Percentiles rank a stretch among this genome's conserved stretches.
Conservation (phyloP, 2,888 invertebrate species). For the Digitonthophagus gazella region DNA sequence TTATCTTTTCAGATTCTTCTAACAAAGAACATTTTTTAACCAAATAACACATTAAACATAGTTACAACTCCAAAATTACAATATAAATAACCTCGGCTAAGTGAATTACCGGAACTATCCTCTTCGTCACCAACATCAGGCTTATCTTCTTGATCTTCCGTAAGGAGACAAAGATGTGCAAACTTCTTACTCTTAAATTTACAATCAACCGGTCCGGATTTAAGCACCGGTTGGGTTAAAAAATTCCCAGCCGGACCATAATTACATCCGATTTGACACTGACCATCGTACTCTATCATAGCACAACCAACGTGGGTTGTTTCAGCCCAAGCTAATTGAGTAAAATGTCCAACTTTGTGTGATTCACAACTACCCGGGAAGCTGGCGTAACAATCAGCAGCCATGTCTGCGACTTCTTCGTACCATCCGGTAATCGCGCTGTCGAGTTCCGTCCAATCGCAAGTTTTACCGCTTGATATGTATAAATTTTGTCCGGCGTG, state of each 20-base stretch:
- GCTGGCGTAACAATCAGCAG: background rate
- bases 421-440: conserved; percentile 7
- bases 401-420: conserved; percentile 14
- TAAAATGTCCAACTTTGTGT: conserved; percentile 4
- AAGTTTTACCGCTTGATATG: background rate
- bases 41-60: no score
- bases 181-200: background rate
- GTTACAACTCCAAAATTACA: no score
- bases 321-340: conserved; percentile 17
- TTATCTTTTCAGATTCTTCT: no score
- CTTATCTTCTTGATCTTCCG: background rate
- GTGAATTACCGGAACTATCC: no score
- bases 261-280: background rate
- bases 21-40: no score
- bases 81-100: no score
- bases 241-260: conserved; percentile 4
- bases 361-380: background rate
- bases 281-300: background rate
- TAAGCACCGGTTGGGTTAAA: background rate
- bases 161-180: background rate
- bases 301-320: conserved; percentile 20
- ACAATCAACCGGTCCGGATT: background rate
- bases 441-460: background rate
- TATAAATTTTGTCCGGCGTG: conserved; percentile 19
- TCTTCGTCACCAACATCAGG: no score